Percentiles rank a stretch among this genome's conserved stretches.
Conservation (phyloP, 2,797 vertebrate species). For the Cossypha caffra region DNA sequence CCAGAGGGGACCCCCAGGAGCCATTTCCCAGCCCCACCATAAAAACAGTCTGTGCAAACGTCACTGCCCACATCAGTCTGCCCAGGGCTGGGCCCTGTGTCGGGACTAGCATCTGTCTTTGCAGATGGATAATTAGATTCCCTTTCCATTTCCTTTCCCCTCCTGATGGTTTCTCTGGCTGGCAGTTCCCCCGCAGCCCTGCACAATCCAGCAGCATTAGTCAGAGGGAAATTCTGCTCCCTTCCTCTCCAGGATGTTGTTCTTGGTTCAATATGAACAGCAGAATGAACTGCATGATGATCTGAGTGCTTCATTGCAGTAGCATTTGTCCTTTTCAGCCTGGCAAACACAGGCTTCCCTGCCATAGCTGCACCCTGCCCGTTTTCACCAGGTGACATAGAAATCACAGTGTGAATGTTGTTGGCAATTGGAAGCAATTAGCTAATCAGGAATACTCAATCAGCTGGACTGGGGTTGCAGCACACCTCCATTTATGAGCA, state of each 20-base stretch:
- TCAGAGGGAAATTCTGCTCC: constrained; percentile 33
- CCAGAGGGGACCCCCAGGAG: neutral
- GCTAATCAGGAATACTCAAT: neutral
- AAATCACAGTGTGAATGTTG: neutral
- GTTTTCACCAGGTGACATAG: neutral
- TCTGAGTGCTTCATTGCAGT: neutral
- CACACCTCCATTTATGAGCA: neutral
- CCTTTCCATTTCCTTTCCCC: constrained; percentile 15
- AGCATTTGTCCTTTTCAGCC: constrained; percentile 23
- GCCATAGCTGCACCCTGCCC: neutral
- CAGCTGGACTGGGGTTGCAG: neutral
- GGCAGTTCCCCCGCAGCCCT: neutral
- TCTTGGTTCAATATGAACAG: constrained; percentile 8
- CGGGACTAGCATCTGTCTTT: neutral
- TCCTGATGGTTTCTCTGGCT: constrained; percentile 18
- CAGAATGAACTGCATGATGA: neutral
- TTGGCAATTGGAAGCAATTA: neutral
- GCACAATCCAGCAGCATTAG: constrained; percentile 12
- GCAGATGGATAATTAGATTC: constrained; percentile 51
- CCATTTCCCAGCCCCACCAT: neutral
- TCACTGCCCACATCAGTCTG: neutral
- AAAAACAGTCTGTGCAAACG: neutral
- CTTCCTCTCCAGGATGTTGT: neutral
- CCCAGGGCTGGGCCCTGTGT: neutral
- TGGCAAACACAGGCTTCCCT: neutral